These are phyloP conservation scores for Tupiocoris notatus DNA, from an alignment of 2,888 invertebrate genomes.

Conservation along the genomic window DNA sequence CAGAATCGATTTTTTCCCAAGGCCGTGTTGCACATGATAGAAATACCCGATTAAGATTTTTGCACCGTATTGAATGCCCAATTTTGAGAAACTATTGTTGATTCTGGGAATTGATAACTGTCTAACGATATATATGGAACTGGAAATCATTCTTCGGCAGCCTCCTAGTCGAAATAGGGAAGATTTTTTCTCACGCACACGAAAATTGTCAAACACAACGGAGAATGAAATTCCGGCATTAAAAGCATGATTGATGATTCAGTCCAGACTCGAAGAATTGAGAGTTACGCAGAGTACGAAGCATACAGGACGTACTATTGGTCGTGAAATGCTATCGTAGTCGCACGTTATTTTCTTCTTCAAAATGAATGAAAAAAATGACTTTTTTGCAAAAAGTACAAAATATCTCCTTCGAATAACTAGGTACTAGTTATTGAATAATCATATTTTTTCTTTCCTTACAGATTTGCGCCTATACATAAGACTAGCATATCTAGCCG, in stretches of 20 bases:
- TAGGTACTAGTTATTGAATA: slow-evolving; percentile 46
- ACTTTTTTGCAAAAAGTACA: slow-evolving; percentile 46
- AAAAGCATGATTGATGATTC: slow-evolving; percentile 9
- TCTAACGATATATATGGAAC: too few relatives aligned
- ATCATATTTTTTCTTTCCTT: slow-evolving; percentile 45
- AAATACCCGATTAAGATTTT: too few relatives aligned
- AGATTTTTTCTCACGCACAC: not conserved
- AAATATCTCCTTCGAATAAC: slow-evolving; percentile 38
- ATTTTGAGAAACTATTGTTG: too few relatives aligned
- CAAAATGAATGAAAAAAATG: slow-evolving; percentile 37
- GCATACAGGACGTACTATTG: slow-evolving; percentile 25
- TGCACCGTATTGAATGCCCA: too few relatives aligned
- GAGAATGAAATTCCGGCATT: slow-evolving; percentile 18
- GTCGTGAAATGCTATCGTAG: slow-evolving; percentile 36
- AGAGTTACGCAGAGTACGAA: slow-evolving; percentile 26
- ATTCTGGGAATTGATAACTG: too few relatives aligned
- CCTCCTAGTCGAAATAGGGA: not conserved
- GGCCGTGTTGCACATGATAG: too few relatives aligned
- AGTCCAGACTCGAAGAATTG: slow-evolving; percentile 28
- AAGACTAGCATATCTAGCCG: slow-evolving; percentile 48
- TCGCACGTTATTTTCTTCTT: not conserved
- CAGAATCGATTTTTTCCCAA: too few relatives aligned
- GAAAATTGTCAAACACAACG: not conserved
- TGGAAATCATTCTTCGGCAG: too few relatives aligned
- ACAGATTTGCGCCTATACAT: slow-evolving; percentile 44